Evolutionary conservation across 2,113 vertebrate genomes (phyloP), one percentile per base, ranked within the genome.

Genomic region (Rhipidura dahli): DNA sequence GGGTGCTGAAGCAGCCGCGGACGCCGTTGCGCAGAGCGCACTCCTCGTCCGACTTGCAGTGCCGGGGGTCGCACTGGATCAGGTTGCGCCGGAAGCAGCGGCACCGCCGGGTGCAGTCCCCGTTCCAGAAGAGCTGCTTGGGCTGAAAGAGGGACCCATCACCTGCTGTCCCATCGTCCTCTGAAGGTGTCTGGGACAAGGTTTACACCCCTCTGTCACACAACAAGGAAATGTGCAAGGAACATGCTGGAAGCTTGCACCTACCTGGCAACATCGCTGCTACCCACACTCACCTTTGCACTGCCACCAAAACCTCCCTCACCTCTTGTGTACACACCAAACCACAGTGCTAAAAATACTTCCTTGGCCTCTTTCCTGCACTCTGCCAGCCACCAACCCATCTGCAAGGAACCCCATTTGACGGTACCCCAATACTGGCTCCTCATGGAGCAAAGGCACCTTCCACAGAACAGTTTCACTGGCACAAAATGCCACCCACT

Each of bases 21-120:
- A 99, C 97, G 0, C 99, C 99, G 2, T 98, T 97, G 30, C 98
- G 98, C 39, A 99, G 97, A 1, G 97, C 97, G 1, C 99, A 99
- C 97, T 99, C 99, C 68, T 99, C 99, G 1, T 98, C 99, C 0
- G 99, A 98, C 96, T 99, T 99, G 93, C 99, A 99, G 59, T 99
- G 99, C 42, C 99, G 97, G 0, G 99, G 99, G 97, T 99, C 99
- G 4, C 99, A 99, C 97, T 99, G 99, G 96, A 99, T 98, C 87
- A 99, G 98, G 96, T 99, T 99, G n/a, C 99, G 98, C 0, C 99
- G 98, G 39, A 99, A 99, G 93, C 99, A 99, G 95, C 99, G 99
- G 96, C 99, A 99, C 19, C 99, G 99, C 37, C 99, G 99, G 9
- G 99, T 99, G 91, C 99, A 99, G 97, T 99, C 99, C 1, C 98